A percentile compares a stretch with the other conserved stretches of the same genome.
phyloP scores from a whole-genome alignment of 2,888 invertebrate genomes.

The Cheilosia grossa region DNA sequence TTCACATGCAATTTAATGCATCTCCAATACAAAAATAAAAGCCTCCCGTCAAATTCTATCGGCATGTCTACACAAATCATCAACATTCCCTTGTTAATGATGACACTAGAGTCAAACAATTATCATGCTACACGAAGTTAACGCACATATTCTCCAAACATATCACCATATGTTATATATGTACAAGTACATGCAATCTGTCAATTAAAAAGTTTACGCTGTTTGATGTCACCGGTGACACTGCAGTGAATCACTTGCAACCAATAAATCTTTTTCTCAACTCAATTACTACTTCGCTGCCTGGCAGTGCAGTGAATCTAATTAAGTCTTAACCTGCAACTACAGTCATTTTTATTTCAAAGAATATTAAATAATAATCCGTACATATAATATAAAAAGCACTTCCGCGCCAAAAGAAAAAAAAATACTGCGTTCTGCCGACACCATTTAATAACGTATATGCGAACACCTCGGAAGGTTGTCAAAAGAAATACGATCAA shows the following conservation, averaged over 20 bases:
- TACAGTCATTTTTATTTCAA: slow-evolving; percentile 9
- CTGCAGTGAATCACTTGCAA: slow-evolving; percentile 30
- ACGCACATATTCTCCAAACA: slow-evolving; percentile 21
- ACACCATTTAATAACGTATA: slow-evolving; percentile 26
- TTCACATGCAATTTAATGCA: slow-evolving; percentile 1
- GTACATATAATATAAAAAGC: background rate
- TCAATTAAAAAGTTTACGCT: slow-evolving; percentile 24
- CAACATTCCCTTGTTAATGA: slow-evolving; percentile 39
- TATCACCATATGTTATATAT: slow-evolving; percentile 6
- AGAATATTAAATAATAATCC: background rate
- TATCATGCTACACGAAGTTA: slow-evolving; percentile 15
- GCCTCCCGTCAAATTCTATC: slow-evolving; percentile 11
- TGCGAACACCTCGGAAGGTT: slow-evolving; percentile 21
- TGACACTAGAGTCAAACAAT: slow-evolving; percentile 28
- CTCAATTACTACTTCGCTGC: slow-evolving; percentile 20
- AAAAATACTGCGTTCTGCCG: slow-evolving; percentile 10
- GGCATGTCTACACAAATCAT: slow-evolving; percentile 22
- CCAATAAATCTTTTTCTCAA: slow-evolving; percentile 29
- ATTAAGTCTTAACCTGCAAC: slow-evolving; percentile 17
- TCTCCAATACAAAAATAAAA: background rate
- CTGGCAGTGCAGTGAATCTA: slow-evolving; percentile 12
- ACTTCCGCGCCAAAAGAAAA: slow-evolving; percentile 20
- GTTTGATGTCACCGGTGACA: slow-evolving; percentile 45
- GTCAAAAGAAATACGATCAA: slow-evolving; percentile 55
- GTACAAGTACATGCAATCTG: background rate